Percentiles rank a stretch among this genome's conserved stretches.
phyloP scores from a whole-genome alignment of 2,888 invertebrate genomes.

The Andrena haemorrhoa region DNA sequence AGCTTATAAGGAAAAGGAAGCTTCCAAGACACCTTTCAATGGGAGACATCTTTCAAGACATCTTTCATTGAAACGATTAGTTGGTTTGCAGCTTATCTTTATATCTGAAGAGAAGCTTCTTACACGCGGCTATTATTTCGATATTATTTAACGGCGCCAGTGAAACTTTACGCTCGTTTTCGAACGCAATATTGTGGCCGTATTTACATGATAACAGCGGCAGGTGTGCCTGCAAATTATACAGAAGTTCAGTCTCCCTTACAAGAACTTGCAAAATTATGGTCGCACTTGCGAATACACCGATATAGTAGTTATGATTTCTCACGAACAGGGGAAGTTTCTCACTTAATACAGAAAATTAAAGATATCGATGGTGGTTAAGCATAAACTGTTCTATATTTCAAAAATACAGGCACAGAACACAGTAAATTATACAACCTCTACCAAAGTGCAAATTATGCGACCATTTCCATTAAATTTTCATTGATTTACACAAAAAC shows the following conservation, averaged over 20 bases:
- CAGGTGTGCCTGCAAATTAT: constrained; percentile 33
- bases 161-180: constrained; percentile 13
- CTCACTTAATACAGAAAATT: neutral
- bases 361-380: neutral
- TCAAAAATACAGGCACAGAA: no score
- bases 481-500: no score
- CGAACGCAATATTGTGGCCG: neutral
- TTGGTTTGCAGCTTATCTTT: neutral
- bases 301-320: constrained; percentile 21
- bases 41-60: no score
- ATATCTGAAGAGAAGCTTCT: neutral
- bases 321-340: neutral
- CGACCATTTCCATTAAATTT: no score
- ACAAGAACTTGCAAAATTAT: constrained; percentile 40
- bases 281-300: constrained; percentile 24
- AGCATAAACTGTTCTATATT: neutral
- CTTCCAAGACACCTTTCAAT: no score
- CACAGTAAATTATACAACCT: no score
- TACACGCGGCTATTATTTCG: neutral
- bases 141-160: neutral
- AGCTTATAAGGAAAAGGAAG: no score
- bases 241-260: constrained; percentile 11
- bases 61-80: no score
- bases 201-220: constrained; percentile 20
- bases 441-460: no score